Base-by-base conservation (phyloP, 1,140 invertebrate species). In the Ceratitis capitata region DNA sequence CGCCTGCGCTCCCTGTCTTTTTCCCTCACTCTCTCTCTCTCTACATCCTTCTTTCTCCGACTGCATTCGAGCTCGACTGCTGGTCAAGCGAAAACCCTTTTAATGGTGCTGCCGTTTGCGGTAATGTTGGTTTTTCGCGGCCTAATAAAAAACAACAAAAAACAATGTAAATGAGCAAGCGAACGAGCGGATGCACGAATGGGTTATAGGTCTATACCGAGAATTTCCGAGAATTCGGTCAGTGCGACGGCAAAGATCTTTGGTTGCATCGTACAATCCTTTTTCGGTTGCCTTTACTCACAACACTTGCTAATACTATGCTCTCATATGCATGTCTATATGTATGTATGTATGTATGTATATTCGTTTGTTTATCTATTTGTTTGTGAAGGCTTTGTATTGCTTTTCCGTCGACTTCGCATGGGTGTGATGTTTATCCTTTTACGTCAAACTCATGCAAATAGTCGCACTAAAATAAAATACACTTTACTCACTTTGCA, bases 111-210 rank as follows among this genome's bases (percentile, higher is more conserved):
- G 82, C 82, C 47, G 47, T 83, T 58, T 51, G 82, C 82, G 82
- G 82, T 51, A 51, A 53, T 83, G 82, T 83, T 83, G 26, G 53
- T 83, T 83, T 83, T 83, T 83, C 82, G 82, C 82, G 82, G 49
- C 82, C 82, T 58, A 83, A 83, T 83, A 83, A 83, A 83, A 83
- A 83, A 26, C 69, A 78, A 78, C 69, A 78, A 83, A 83, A 58
- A 26, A 19, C 47, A 32, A 83, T 83, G 78, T n/a, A n/a, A 4
- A 29, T 12, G 64, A 32, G 26, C 29, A 12, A 47, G 51, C 12
- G 78, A 82, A 82, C 42, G 78, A 29, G 47, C 82, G 26, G 82
- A 26, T 83, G 47, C 49, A 82, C 9, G 42, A 42, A 14, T 51
- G n/a, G n/a, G n/a, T n/a, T n/a, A n/a, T n/a, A n/a, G n/a, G n/a